These are phyloP conservation scores for Acanthosoma haemorrhoidale DNA, from an alignment of 2,888 invertebrate genomes.

Conservation along the genomic window DNA sequence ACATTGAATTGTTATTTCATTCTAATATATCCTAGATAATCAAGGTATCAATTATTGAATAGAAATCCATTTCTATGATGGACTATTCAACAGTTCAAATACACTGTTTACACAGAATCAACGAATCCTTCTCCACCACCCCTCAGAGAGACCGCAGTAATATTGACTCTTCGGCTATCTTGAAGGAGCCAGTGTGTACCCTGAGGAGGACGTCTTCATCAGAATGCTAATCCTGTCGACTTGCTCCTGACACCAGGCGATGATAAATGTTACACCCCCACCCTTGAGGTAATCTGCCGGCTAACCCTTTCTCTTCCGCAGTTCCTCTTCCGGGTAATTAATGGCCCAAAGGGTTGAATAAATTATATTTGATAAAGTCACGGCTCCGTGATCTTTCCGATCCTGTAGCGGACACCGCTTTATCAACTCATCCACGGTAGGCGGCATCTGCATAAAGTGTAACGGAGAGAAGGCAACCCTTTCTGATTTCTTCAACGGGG, in stretches of 20 bases:
- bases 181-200: conserved; percentile 16
- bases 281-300: conserved; percentile 9
- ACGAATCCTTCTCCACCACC: neutral
- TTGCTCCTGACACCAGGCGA: neutral
- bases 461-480: conserved; percentile 11
- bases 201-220: conserved; percentile 24
- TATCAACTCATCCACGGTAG: neutral
- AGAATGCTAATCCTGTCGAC: conserved; percentile 22
- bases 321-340: neutral
- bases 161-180: conserved; percentile 5
- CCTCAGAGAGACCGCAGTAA: neutral
- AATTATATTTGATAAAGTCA: conserved; percentile 29
- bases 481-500: neutral
- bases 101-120: conserved; percentile 3
- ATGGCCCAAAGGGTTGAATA: conserved; percentile 17
- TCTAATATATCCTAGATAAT: no score
- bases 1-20: no score
- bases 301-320: conserved; percentile 14
- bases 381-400: neutral
- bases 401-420: conserved; percentile 21
- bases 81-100: no score
- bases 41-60: no score
- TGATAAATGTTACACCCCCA: conserved; percentile 22
- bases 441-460: conserved; percentile 14
- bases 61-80: no score